Evolutionary conservation across 2,797 vertebrate genomes (phyloP).

Genomic region (Molossus molossus): DNA sequence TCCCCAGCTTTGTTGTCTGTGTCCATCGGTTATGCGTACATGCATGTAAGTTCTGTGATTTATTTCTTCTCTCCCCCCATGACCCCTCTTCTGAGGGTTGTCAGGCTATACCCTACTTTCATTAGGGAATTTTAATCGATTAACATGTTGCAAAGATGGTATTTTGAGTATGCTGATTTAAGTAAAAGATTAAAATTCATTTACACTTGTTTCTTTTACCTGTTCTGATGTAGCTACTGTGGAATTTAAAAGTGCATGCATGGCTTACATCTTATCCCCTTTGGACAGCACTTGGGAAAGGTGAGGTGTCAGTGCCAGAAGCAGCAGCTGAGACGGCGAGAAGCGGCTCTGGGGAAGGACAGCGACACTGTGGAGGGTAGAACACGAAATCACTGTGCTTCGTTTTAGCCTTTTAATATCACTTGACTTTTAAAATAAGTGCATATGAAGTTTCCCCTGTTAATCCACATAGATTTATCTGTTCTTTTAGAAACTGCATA

Average conservation of each 20-base stretch:
- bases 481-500: slow-evolving; percentile 33
- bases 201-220: not conserved
- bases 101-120: not conserved
- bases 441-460: not conserved
- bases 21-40: too few species aligned
- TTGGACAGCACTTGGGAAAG: slow-evolving; percentile 43
- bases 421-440: slow-evolving; percentile 59
- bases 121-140: slow-evolving; percentile 46
- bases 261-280: slow-evolving; percentile 2
- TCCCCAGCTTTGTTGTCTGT: too few species aligned
- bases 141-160: not conserved
- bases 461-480: slow-evolving; percentile 2
- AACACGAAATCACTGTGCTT: not conserved
- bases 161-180: slow-evolving; percentile 62
- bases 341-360: slow-evolving; percentile 12
- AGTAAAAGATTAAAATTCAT: slow-evolving; percentile 36
- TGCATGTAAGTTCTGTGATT: too few species aligned
- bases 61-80: too few species aligned
- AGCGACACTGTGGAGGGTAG: not conserved
- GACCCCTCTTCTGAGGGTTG: too few species aligned
- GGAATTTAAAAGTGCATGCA: slow-evolving; percentile 49
- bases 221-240: slow-evolving; percentile 42
- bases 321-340: not conserved
- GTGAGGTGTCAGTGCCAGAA: slow-evolving; percentile 31
- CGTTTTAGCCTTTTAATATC: not conserved